Evolutionary conservation across 2,797 vertebrate genomes (phyloP).

Genomic region (Rallus crepitans): DNA sequence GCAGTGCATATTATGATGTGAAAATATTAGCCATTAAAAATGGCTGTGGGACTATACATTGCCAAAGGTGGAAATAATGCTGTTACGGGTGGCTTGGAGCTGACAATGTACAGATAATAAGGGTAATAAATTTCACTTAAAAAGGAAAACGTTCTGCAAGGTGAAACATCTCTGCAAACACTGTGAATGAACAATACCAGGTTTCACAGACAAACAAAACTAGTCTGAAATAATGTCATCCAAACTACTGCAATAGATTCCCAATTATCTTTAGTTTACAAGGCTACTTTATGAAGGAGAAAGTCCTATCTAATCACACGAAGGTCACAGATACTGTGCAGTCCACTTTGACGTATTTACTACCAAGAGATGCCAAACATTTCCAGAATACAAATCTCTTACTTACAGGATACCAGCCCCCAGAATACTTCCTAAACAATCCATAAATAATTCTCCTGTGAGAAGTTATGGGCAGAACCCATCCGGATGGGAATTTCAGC

Average conservation of each 20-base stretch:
- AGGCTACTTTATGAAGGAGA: background rate
- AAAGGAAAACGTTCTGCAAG: background rate
- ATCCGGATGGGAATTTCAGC: background rate
- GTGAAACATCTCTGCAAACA: background rate
- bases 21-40: background rate
- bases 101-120: background rate
- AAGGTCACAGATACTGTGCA: background rate
- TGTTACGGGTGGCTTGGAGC: background rate
- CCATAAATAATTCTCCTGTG: background rate
- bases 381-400: background rate
- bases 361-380: background rate
- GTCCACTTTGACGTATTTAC: background rate
- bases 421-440: background rate
- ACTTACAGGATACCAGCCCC: background rate
- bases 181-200: background rate
- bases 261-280: background rate
- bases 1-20: background rate
- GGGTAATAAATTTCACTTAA: background rate
- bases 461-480: accelerated
- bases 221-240: background rate
- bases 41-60: accelerated
- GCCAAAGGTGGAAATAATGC: background rate
- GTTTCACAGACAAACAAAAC: background rate
- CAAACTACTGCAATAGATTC: background rate
- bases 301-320: accelerated